phyloP scores from a whole-genome alignment of 2,888 invertebrate genomes.

The Dryocosmus kuriphilus region DNA sequence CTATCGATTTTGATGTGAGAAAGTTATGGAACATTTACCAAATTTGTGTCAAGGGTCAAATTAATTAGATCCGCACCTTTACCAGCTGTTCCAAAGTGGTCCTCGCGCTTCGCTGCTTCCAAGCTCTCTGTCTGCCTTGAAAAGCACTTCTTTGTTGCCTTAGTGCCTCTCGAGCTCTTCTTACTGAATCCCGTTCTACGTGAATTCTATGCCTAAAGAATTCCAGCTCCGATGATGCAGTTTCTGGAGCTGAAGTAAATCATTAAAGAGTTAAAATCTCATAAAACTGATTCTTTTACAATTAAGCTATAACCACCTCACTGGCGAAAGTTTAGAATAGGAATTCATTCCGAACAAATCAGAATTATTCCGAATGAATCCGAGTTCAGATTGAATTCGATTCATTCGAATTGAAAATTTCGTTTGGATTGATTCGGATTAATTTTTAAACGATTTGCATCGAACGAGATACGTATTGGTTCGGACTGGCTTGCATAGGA shows the following conservation, averaged over 20 bases:
- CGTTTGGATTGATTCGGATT: no score
- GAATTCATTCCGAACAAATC: no score
- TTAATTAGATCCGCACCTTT: conserved; percentile 75
- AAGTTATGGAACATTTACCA: not conserved
- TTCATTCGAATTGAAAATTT: no score
- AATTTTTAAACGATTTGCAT: no score
- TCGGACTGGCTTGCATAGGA: no score
- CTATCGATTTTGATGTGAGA: not conserved
- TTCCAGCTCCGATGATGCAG: conserved; percentile 84
- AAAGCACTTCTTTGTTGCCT: conserved; percentile 84
- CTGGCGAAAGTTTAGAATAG: no score
- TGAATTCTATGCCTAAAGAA: conserved; percentile 91
- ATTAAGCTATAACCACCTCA: no score
- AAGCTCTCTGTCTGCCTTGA: conserved; percentile 82
- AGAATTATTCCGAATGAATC: no score
- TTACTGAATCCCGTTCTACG: conserved; percentile 88
- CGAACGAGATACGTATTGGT: no score
- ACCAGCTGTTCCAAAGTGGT: conserved; percentile 80
- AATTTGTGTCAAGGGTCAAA: conserved; percentile 35
- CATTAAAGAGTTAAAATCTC: not conserved
- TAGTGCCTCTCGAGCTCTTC: conserved; percentile 88
- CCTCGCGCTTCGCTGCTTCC: conserved; percentile 79
- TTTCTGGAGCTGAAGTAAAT: conserved; percentile 68
- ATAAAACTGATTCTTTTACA: not conserved
- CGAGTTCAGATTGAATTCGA: no score